Conservation (phyloP, 2,113 vertebrate genomes). For the Psettodes erumei region DNA sequence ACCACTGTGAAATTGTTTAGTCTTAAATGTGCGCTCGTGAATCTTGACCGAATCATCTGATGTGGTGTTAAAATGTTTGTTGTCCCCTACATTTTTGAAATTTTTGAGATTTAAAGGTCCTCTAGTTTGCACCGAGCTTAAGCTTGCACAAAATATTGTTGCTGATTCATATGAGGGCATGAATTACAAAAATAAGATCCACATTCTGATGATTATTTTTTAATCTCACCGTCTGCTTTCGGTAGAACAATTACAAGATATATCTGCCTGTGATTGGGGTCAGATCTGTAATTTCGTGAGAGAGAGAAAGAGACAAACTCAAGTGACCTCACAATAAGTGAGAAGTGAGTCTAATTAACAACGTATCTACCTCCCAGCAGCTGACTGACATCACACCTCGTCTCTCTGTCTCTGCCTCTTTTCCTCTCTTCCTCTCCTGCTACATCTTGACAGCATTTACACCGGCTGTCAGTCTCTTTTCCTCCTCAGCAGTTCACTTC, state of each 20-base stretch:
- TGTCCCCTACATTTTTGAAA: not conserved
- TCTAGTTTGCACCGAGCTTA: not conserved
- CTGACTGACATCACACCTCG: slow-evolving; percentile 56
- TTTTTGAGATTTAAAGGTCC: not conserved
- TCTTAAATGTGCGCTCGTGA: too few species aligned
- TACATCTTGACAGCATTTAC: slow-evolving; percentile 37
- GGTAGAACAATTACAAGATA: not conserved
- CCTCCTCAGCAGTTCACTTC: slow-evolving; percentile 23
- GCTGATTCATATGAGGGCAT: not conserved
- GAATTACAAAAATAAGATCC: not conserved
- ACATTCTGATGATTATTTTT: not conserved
- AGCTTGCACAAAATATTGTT: not conserved
- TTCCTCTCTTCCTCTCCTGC: slow-evolving; percentile 22
- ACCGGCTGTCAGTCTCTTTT: slow-evolving; percentile 18
- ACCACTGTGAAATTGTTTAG: too few species aligned
- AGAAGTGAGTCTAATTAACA: slow-evolving; percentile 40
- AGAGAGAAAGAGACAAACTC: slow-evolving; percentile 18
- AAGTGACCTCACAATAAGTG: slow-evolving; percentile 24
- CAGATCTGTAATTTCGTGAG: slow-evolving; percentile 7
- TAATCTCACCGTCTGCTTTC: not conserved
- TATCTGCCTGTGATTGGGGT: not conserved
- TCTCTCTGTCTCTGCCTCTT: slow-evolving; percentile 8
- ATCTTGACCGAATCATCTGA: too few species aligned
- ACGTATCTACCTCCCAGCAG: slow-evolving; percentile 33
- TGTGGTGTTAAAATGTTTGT: not conserved